Evolutionary conservation across 2,888 invertebrate genomes (phyloP).

Genomic region (Drosophila pseudotalamancana): DNA sequence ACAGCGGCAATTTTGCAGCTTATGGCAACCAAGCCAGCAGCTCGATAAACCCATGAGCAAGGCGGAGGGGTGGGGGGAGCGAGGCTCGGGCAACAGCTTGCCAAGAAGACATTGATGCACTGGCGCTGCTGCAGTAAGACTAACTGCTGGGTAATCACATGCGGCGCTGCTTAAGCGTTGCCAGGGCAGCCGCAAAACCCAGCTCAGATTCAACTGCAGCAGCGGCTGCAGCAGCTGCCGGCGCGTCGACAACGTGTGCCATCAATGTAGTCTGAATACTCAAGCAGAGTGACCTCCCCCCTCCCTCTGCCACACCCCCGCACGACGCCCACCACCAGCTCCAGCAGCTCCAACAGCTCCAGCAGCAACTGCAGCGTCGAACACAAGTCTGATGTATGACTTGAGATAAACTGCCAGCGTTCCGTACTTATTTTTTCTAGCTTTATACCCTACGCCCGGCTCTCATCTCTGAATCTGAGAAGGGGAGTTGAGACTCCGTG

Average conservation of each 20-base stretch:
- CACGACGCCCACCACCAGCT: conserved; percentile 17
- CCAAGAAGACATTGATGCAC: conserved; percentile 43
- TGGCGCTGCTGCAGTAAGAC: conserved; percentile 48
- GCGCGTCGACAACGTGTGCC: conserved; percentile 59
- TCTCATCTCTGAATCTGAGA: not conserved
- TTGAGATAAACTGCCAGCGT: conserved; percentile 61
- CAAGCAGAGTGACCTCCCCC: conserved; percentile 20
- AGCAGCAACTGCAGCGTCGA: conserved; percentile 18
- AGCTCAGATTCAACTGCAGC: conserved; percentile 34
- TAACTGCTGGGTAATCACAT: conserved; percentile 79
- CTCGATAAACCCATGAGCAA: no score
- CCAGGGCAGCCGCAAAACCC: conserved; percentile 53
- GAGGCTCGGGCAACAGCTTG: conserved; percentile 13
- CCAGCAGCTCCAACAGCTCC: no score
- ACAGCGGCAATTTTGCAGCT: conserved; percentile 71
- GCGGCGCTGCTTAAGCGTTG: conserved; percentile 70
- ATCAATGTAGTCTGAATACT: conserved; percentile 60
- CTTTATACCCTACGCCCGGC: conserved; percentile 36
- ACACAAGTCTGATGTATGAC: conserved; percentile 61
- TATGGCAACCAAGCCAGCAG: conserved; percentile 27
- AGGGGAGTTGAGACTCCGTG: not conserved
- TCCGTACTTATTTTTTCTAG: conserved; percentile 22
- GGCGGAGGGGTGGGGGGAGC: not conserved
- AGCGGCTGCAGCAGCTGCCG: conserved; percentile 36
- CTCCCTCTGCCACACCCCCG: not conserved